Evolutionary conservation across 2,113 vertebrate genomes (phyloP).

Genomic region (Gasterosteus nipponicus): DNA sequence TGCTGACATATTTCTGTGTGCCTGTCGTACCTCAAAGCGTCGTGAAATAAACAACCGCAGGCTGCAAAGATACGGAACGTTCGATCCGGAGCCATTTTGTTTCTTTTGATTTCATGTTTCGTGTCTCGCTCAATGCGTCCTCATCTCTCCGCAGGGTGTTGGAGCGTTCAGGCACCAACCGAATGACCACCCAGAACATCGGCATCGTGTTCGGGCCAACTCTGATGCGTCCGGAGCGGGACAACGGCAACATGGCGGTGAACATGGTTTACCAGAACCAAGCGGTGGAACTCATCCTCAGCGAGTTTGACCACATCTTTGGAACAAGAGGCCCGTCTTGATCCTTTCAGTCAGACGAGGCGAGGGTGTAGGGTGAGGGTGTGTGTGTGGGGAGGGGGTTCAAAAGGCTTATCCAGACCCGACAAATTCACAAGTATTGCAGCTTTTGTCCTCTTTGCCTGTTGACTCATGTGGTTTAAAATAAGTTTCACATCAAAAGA

Average conservation of each 20-base stretch:
- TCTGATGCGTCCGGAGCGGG: slow-evolving; percentile 87
- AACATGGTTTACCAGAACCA: slow-evolving; percentile 89
- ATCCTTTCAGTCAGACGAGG: slow-evolving; percentile 46
- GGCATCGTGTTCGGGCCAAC: slow-evolving; percentile 95
- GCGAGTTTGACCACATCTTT: slow-evolving; percentile 84
- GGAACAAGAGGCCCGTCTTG: slow-evolving; percentile 50
- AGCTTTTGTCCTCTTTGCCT: slow-evolving; percentile 52
- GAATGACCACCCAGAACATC: slow-evolving; percentile 93
- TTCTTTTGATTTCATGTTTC: background rate
- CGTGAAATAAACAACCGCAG: slow-evolving; percentile 6
- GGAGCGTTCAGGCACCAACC: slow-evolving; percentile 83
- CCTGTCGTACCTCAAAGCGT: background rate
- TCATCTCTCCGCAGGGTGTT: slow-evolving; percentile 81
- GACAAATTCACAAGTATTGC: slow-evolving; percentile 63
- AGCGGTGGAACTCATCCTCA: slow-evolving; percentile 90
- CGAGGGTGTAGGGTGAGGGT: background rate
- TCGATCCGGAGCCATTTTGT: background rate
- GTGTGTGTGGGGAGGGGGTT: background rate
- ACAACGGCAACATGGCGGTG: slow-evolving; percentile 85
- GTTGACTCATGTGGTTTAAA: slow-evolving; percentile 66
- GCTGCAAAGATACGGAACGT: background rate
- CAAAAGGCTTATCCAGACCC: slow-evolving; percentile 24
- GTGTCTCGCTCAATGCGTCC: background rate
- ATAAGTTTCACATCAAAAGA: slow-evolving; percentile 73
- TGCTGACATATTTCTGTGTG: background rate